Base-by-base conservation (phyloP, 2,113 vertebrate species). In the Neogobius melanostomus region DNA sequence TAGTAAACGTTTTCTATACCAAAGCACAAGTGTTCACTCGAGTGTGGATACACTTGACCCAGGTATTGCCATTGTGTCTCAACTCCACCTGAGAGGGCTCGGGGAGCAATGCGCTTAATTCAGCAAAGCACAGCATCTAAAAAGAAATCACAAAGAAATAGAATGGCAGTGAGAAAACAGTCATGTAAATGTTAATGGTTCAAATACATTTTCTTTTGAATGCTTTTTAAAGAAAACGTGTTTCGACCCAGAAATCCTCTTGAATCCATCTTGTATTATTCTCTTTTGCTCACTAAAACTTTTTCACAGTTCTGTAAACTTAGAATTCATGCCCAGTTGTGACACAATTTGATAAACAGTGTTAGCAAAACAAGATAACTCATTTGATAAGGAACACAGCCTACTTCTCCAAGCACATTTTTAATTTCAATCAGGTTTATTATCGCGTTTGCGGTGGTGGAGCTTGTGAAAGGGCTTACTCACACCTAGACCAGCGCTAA, bases 401-500 rank as follows among this genome's bases (percentile, higher is more conserved):
- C 11, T 44, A 15, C 17, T 74, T 69, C 16, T 16, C 9, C 46
- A 2, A 59, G 16, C 65, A 14, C 15, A 14, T 62, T 63, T 63
- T 63, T 45, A 46, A 61, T 74, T 80, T 66, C 46, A 75, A 49
- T 73, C 69, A 65, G 56, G 14, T 69, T 66, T 16, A 52, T 42
- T 66, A 46, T 64, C 12, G 67, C 42, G 15, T 57, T 47, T 46
- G 15, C 10, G 44, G 16, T 51, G 54, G 65, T 66, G 28, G 28
- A 36, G 46, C 68, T 64, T 73, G 12, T 48, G 12, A 75, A 71
- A 80, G 53, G 48, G 67, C 71, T 72, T 59, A 56, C 47, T 59
- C 57, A 74, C 75, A 76, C 80, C 36, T 57, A 6, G 21, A 48
- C 72, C 16, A 49, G 56, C 71, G 80, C 43, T 84, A 83, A 87